Percentiles rank a stretch among this genome's conserved stretches.
phyloP scores from a whole-genome alignment of 2,888 invertebrate species.

The Microdon myrmicae region DNA sequence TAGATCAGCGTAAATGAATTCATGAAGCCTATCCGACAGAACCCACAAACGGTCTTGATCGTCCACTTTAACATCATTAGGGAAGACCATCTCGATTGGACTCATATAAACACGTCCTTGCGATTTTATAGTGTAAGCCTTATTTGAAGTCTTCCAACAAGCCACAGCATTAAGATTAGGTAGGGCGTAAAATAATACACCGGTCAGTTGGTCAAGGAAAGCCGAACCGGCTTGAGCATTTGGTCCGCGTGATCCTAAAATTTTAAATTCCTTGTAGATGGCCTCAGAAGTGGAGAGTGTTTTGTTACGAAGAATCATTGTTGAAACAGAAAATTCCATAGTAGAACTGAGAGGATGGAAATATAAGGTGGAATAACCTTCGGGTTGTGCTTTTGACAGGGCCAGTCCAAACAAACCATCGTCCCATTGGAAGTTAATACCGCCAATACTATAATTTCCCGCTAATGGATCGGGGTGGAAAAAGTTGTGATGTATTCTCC shows the following conservation, averaged over 20 bases:
- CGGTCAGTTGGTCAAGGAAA: constrained; percentile 76
- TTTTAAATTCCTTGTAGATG: constrained; percentile 74
- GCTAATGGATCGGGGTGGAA: constrained; percentile 79
- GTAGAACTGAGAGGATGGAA: constrained; percentile 84
- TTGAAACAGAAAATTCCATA: constrained; percentile 80
- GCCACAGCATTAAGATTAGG: constrained; percentile 81
- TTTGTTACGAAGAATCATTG: constrained; percentile 73
- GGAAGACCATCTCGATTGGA: constrained; percentile 78
- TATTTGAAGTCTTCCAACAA: constrained; percentile 80
- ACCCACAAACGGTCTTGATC: constrained; percentile 78
- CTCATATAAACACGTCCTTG: constrained; percentile 80
- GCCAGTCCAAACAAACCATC: constrained; percentile 83
- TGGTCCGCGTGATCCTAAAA: constrained; percentile 76
- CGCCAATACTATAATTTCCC: constrained; percentile 78
- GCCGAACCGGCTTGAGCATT: constrained; percentile 80
- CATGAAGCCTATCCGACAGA: constrained; percentile 77
- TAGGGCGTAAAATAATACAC: constrained; percentile 79
- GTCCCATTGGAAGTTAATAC: constrained; percentile 78
- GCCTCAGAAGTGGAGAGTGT: constrained; percentile 67
- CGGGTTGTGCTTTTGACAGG: constrained; percentile 72
- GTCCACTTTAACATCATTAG: constrained; percentile 82
- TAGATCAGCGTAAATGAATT: constrained; percentile 75
- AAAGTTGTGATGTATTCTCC: constrained; percentile 78
- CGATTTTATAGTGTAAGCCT: constrained; percentile 74
- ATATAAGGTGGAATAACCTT: constrained; percentile 78